Evolutionary conservation across 2,797 vertebrate species (phyloP).

Genomic region (Aythya fuligula): DNA sequence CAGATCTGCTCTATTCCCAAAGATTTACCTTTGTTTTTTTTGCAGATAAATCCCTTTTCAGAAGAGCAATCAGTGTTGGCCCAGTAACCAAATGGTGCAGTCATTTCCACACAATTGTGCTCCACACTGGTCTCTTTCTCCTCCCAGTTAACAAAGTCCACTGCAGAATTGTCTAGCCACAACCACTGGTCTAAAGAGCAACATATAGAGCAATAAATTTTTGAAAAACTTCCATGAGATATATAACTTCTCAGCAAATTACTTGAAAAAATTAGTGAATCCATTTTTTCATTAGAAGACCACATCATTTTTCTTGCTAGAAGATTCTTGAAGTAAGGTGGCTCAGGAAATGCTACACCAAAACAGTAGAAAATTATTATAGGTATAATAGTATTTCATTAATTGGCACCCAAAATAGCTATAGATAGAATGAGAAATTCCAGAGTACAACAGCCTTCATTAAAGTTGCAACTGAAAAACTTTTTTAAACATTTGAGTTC

Average conservation of each 20-base stretch:
- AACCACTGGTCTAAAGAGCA: constrained; percentile 83
- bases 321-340: neutral
- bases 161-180: constrained; percentile 85
- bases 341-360: neutral
- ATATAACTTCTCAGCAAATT: neutral
- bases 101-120: constrained; percentile 82
- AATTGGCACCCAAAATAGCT: neutral
- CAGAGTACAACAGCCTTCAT: neutral
- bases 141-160: constrained; percentile 91
- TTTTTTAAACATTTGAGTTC: neutral
- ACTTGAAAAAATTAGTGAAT: neutral
- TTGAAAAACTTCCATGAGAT: too few species aligned
- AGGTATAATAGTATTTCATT: neutral
- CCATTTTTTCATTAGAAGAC: neutral
- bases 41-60: constrained; percentile 88
- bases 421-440: neutral
- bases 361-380: neutral
- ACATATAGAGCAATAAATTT: neutral
- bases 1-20: neutral
- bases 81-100: constrained; percentile 83
- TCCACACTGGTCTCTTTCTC: constrained; percentile 62
- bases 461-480: neutral
- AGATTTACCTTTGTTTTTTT: constrained; percentile 86
- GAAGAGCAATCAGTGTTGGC: constrained; percentile 79
- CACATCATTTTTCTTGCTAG: accelerated